Base-by-base conservation (phyloP, 2,113 vertebrate genomes). In the Alosa alosa region DNA sequence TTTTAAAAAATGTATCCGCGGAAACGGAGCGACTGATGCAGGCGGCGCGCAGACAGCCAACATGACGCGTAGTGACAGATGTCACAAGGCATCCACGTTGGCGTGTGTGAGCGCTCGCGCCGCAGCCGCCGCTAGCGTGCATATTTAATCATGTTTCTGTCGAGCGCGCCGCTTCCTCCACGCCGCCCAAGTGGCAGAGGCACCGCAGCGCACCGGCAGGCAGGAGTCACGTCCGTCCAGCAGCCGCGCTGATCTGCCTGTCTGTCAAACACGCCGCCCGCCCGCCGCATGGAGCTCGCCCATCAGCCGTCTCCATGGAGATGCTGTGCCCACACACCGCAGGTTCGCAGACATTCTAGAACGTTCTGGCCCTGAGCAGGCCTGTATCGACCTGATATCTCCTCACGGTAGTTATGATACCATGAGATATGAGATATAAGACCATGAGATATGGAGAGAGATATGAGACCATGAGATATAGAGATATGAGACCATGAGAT, bases 21-120 rank as follows among this genome's bases (percentile, higher is more conserved):
- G 25, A 72, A 3, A 25, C 8, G 10, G 25, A 72, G 64, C 25
- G 52, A 55, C 52, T 55, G 52, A 55, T 55, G 52, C 52, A 55
- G 52, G 52, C 47, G 47, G 47, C 17, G 17, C 52, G 10, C 64
- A 72, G 64, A 72, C 64, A 72, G 64, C 25, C 64, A 72, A 72
- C 64, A 72, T 72, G 64, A 31, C n/a, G 64, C 64, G n/a, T 36
- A 72, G 64, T 72, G 64, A 72, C 64, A 72, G 25, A 72, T 72
- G 64, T 72, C 64, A 72, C n/a, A 72, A 72, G 25, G 10, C 64
- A 72, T 72, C 64, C 25, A 36, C n/a, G 25, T 72, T 36, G 64
- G 25, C 64, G 1, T 31, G n/a, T 72, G 25, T 72, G 64, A 72
- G 64, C 41, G 41, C 41, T 31, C 31, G 31, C 41, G 41, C 41